Base-by-base conservation (phyloP, 2,797 vertebrate genomes). In the Octomys mimax region DNA sequence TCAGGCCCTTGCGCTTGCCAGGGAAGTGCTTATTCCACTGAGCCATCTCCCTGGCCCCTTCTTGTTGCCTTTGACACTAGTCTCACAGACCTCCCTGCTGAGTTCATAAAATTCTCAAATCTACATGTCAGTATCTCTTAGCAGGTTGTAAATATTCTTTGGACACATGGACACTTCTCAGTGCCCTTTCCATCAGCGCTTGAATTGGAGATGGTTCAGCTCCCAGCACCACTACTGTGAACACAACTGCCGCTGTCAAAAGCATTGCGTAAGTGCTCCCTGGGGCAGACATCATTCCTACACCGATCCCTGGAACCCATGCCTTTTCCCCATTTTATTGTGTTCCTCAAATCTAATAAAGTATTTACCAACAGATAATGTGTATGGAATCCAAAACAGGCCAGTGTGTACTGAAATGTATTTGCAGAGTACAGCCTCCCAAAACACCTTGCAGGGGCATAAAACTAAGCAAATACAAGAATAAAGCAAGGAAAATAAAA, bases 131-230 rank as follows among this genome's bases (percentile, higher is more conserved):
- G 61, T 54, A 59, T 94, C 59, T 87, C 88, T 26, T 46, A 36
- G 68, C 18, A 89, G 62, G 68, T 94, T 26, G 82, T 73, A 91
- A 96, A 54, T 42, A 88, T 49, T 70, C 86, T 92, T 10, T 83
- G 46, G 59, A 68, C 80, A 86, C n/a, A n/a, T 6, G 18, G 81
- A 77, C 16, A 66, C 73, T 86, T 42, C 88, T 88, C 66, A 33
- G 54, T 88, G 71, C 22, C 46, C 71, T 61, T 71, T 61, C 57
- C 57, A 66, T 19, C 61, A 86, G 62, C 22, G 36, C n/a, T 81
- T 78, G 18, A 64, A 21, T n/a, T 64, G 28, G n/a, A 4, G 39
- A 22, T 28, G 26, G 28, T 86, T 28, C 14, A 84, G 18, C 22
- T 10, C 36, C 39, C 4, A 24, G 22, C 75, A 26, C 31, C 14